Percentiles rank a stretch among this genome's conserved stretches.
Conservation (phyloP, 2,888 invertebrate genomes). For the Amphipyra berbera region DNA sequence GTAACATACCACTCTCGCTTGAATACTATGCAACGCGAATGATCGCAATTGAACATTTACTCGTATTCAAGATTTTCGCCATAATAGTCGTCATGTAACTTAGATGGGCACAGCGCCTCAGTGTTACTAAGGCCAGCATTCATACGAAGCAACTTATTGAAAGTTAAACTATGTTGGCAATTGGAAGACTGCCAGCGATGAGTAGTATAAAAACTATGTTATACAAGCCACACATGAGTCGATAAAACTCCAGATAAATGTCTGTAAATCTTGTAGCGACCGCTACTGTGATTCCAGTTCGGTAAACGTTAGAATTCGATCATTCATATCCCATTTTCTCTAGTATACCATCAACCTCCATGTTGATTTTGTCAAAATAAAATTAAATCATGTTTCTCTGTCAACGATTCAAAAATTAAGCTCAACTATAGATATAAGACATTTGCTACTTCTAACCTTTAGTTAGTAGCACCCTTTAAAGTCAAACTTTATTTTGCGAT, state of each 20-base stretch:
- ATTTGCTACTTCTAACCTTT: conserved; percentile 35
- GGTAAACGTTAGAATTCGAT: conserved; percentile 12
- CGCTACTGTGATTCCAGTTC: conserved; percentile 1
- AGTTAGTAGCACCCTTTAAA: conserved; percentile 17
- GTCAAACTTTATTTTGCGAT: conserved; percentile 39
- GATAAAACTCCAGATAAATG: conserved; percentile 33
- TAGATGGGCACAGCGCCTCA: conserved; percentile 10
- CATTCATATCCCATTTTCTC: conserved; percentile 2
- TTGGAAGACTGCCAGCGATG: conserved; percentile 19
- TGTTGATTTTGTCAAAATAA: conserved; percentile 1
- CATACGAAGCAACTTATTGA: conserved; percentile 20
- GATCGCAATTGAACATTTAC: neutral
- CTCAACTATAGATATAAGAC: conserved; percentile 56
- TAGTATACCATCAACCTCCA: conserved; percentile 11
- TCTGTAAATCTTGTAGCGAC: neutral
- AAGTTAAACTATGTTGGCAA: conserved; percentile 3
- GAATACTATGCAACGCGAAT: too few relatives aligned
- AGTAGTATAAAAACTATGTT: conserved; percentile 21
- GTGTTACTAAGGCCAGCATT: conserved; percentile 36
- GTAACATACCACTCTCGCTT: neutral
- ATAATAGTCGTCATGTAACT: neutral
- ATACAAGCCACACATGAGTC: conserved; percentile 21
- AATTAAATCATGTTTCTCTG: neutral
- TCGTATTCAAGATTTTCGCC: neutral
- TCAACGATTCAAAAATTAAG: neutral